A percentile compares a stretch with the other conserved stretches of the same genome.
Evolutionary conservation across 2,888 invertebrate genomes (phyloP).

Genomic region (Mesorhabditis spiculigera): DNA sequence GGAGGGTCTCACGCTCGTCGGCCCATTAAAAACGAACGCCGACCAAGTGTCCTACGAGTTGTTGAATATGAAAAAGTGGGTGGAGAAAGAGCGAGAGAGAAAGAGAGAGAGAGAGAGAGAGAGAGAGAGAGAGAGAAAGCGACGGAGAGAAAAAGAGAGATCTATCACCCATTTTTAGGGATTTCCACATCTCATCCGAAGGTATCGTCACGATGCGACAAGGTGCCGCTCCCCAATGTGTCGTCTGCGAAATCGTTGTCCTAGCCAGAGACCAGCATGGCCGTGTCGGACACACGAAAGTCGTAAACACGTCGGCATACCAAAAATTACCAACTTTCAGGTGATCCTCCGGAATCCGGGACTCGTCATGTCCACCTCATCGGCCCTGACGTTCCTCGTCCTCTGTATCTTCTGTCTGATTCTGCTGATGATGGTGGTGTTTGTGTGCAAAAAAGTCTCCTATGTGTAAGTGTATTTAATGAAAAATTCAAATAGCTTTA

Average conservation of each 20-base stretch:
- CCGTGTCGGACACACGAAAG: constrained; percentile 29
- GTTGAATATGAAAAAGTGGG: constrained; percentile 35
- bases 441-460: constrained; percentile 31
- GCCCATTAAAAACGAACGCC: constrained; percentile 3
- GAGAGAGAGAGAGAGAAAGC: no score
- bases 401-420: constrained; percentile 29
- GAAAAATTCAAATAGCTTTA: background rate
- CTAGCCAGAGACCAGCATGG: constrained; percentile 36
- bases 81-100: no score
- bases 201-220: constrained; percentile 29
- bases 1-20: background rate
- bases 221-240: constrained; percentile 28
- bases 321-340: constrained; percentile 13
- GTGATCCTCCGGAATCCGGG: constrained; percentile 24
- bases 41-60: constrained; percentile 23
- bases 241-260: constrained; percentile 42
- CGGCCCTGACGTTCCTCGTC: constrained; percentile 27
- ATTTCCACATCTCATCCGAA: constrained; percentile 25
- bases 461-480: constrained; percentile 22
- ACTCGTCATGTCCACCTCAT: constrained; percentile 21
- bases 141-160: background rate
- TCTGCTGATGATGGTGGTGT: constrained; percentile 26
- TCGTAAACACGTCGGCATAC: constrained; percentile 7
- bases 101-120: no score
- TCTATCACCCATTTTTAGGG: constrained; percentile 19